Conservation (phyloP, 2,797 vertebrate species). For the Pyrocephalus nanus region DNA sequence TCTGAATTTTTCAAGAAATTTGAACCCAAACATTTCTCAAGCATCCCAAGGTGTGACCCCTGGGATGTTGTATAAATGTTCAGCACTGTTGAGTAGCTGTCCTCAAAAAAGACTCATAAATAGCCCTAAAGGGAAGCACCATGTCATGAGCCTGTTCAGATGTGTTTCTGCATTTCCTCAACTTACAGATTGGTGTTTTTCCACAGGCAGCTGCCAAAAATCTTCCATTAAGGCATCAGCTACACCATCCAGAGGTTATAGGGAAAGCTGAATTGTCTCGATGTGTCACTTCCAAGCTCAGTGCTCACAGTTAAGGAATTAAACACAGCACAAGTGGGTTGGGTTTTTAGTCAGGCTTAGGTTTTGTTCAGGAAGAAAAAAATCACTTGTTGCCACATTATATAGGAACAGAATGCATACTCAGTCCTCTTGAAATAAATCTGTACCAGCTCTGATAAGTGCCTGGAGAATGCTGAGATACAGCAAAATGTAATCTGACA, state of each 20-base stretch:
- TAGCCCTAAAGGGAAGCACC: background rate
- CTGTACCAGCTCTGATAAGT: background rate
- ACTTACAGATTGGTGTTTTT: background rate
- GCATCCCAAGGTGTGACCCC: background rate
- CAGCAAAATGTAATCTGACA: background rate
- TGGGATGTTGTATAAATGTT: too few species aligned
- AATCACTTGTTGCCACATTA: background rate
- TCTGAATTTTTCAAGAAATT: background rate
- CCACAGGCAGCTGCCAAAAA: background rate
- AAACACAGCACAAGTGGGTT: background rate
- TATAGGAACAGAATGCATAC: background rate
- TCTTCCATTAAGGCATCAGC: background rate
- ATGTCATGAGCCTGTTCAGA: background rate
- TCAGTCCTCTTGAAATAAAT: background rate
- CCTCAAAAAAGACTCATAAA: background rate
- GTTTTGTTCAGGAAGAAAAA: background rate
- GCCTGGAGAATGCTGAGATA: background rate
- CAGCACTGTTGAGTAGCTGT: background rate
- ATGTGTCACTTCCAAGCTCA: background rate
- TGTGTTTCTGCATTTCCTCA: background rate
- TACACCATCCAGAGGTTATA: rapidly evolving
- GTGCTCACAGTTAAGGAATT: background rate
- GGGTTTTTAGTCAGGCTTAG: background rate
- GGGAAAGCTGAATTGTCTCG: background rate
- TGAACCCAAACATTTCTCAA: background rate